Conservation (phyloP, 2,797 vertebrate species). For the Otolemur crassicaudatus region DNA sequence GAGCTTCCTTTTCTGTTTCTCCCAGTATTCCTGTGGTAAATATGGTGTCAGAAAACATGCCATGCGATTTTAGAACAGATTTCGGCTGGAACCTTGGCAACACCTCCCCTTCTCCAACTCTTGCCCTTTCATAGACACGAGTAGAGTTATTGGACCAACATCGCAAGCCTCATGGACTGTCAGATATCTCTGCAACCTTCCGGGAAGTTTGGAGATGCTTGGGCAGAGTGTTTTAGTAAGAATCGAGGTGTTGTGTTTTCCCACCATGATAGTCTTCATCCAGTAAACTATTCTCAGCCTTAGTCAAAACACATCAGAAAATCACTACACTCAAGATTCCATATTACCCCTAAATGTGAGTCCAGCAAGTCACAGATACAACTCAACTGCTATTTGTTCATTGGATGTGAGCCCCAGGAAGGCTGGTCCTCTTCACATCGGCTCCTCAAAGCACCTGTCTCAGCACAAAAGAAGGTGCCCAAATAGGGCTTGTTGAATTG, state of each 20-base stretch:
- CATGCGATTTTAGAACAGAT: conserved; percentile 71
- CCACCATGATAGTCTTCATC: not conserved
- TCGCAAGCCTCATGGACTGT: not conserved
- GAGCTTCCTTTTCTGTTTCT: conserved; percentile 63
- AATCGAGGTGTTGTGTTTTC: not conserved
- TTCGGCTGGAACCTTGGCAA: conserved; percentile 55
- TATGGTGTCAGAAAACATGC: conserved; percentile 69
- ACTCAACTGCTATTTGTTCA: not conserved
- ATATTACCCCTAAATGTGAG: not conserved
- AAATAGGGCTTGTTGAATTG: not conserved
- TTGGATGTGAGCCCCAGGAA: not conserved
- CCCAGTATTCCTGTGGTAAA: conserved; percentile 66
- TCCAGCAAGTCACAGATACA: not conserved
- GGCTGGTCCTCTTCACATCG: not conserved
- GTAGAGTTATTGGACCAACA: not conserved
- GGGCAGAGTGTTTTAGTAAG: not conserved
- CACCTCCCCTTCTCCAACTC: conserved; percentile 22
- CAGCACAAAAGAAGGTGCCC: not conserved
- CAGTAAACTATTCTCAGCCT: not conserved
- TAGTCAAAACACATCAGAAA: not conserved
- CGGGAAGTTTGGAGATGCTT: not conserved
- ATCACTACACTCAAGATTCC: not conserved
- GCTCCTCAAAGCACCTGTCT: not conserved
- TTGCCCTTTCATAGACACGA: not conserved
- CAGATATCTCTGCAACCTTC: not conserved